phyloP scores from a whole-genome alignment of 2,113 vertebrate genomes.

The Clupea harengus region DNA sequence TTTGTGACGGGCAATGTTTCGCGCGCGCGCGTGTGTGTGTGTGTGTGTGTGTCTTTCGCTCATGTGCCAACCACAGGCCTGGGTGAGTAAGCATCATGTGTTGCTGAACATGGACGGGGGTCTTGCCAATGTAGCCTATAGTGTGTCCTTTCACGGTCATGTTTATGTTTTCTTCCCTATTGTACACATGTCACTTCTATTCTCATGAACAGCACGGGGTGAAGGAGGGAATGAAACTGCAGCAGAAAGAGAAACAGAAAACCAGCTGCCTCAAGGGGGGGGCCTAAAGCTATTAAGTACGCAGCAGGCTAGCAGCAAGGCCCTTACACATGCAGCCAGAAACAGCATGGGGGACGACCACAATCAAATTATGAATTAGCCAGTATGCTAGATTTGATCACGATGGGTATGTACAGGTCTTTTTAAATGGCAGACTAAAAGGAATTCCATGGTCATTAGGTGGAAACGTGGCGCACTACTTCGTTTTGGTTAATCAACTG shows the following conservation, averaged over 20 bases:
- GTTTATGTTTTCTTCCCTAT: background rate
- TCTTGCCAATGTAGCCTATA: background rate
- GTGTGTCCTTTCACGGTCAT: background rate
- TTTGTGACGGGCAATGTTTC: background rate
- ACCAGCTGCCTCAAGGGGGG: background rate
- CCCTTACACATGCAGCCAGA: slow-evolving; percentile 4
- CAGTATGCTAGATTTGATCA: background rate
- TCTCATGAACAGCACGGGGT: background rate
- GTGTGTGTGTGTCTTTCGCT: background rate
- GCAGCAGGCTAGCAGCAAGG: slow-evolving; percentile 10
- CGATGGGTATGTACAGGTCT: background rate
- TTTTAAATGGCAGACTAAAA: background rate
- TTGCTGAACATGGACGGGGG: background rate
- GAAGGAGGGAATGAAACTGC: background rate
- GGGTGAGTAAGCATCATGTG: background rate
- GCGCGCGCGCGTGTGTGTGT: background rate
- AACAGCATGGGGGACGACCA: background rate
- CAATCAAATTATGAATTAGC: background rate
- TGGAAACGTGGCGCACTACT: background rate
- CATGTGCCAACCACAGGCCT: background rate
- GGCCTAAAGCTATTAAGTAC: slow-evolving; percentile 2
- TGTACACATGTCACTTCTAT: background rate
- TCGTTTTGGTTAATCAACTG: background rate
- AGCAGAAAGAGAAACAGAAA: slow-evolving; percentile 4
- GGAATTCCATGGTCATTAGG: background rate